Evolutionary conservation across 1,140 invertebrate genomes (phyloP).

Genomic region (Chymomyza costata): DNA sequence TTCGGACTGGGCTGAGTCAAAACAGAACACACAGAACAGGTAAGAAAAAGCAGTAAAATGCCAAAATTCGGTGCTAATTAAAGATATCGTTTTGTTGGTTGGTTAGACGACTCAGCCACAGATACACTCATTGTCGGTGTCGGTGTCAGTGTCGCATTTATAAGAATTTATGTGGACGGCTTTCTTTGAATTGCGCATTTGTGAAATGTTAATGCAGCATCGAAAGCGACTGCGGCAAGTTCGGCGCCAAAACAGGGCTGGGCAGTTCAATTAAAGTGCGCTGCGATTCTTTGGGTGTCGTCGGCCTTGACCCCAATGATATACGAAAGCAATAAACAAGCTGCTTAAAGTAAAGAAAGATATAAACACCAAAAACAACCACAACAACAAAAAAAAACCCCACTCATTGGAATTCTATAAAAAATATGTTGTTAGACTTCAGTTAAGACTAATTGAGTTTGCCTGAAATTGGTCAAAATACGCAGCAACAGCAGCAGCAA

Average conservation of each 20-base stretch:
- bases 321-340: conserved; percentile 39
- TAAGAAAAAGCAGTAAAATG: conserved; percentile 30
- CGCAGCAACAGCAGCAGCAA: conserved; percentile 34
- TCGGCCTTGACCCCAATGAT: conserved; percentile 58
- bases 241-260: no score
- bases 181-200: conserved; percentile 64
- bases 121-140: not conserved
- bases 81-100: no score
- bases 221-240: no score
- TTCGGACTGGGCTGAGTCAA: not conserved
- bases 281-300: conserved; percentile 9
- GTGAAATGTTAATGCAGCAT: conserved; percentile 1
- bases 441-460: conserved; percentile 66
- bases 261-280: no score
- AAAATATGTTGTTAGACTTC: conserved; percentile 37
- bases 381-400: no score
- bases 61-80: conserved; percentile 65
- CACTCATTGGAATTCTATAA: conserved; percentile 33
- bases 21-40: conserved; percentile 37
- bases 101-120: conserved; percentile 23
- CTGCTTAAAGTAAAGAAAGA: no score
- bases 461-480: conserved; percentile 64
- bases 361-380: no score
- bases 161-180: conserved; percentile 52
- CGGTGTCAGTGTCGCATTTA: not conserved